These are phyloP conservation scores for Butorides virescens DNA, from an alignment of 2,113 vertebrate genomes.

Conservation along the genomic window DNA sequence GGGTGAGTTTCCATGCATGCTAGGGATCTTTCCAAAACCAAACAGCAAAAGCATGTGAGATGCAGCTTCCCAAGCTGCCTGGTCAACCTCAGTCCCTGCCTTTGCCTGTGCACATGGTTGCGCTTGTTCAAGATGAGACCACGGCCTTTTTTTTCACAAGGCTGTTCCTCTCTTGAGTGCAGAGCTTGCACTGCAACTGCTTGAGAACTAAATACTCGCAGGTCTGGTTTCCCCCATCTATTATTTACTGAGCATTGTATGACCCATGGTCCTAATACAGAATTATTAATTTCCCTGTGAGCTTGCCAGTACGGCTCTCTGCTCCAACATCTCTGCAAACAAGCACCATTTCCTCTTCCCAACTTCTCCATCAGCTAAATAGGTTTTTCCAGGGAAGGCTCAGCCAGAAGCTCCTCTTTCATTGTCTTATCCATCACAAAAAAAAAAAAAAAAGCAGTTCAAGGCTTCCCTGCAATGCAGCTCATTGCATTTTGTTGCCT, in stretches of 20 bases:
- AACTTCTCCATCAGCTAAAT: neutral
- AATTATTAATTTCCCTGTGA: neutral
- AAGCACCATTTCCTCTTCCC: neutral
- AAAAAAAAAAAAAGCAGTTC: neutral
- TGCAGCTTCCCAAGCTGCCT: neutral
- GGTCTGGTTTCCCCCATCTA: neutral
- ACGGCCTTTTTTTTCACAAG: neutral
- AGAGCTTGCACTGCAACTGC: neutral
- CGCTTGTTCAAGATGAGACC: neutral
- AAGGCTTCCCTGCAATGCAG: neutral
- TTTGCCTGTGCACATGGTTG: neutral
- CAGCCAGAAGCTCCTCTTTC: neutral
- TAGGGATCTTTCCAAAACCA: neutral
- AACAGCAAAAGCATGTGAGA: neutral
- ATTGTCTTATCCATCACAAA: neutral
- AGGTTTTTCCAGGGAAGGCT: neutral
- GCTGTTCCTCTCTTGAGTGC: neutral
- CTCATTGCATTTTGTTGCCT: neutral
- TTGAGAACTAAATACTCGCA: neutral
- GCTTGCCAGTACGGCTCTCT: neutral
- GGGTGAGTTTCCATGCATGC: neutral
- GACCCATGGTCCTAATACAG: neutral
- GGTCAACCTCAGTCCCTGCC: neutral
- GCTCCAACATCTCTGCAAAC: neutral
- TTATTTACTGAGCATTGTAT: neutral